phyloP scores from a whole-genome alignment of 2,797 vertebrate species.

The Melanotaenia parkinsoni region DNA sequence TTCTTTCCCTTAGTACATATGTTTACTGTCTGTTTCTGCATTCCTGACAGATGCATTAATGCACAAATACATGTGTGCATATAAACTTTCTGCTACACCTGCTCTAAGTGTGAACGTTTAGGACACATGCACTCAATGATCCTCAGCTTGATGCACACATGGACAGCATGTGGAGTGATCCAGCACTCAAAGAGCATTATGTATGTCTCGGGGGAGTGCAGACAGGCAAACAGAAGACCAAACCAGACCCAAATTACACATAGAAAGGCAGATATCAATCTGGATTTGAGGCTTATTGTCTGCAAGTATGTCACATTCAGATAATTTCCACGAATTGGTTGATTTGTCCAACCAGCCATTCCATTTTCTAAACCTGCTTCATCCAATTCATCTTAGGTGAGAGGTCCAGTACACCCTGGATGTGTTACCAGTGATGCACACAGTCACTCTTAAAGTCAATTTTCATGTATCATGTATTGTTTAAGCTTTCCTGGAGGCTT shows the following conservation, averaged over 20 bases:
- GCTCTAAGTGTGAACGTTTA: background rate
- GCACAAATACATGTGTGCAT: background rate
- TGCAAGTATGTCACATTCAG: background rate
- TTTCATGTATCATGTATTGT: too few species aligned
- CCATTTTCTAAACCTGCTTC: too few species aligned
- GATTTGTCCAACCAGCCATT: background rate
- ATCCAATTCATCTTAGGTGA: too few species aligned
- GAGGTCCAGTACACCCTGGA: too few species aligned
- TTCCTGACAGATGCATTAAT: background rate
- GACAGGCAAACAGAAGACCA: conserved; percentile 40
- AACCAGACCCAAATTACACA: conserved; percentile 19
- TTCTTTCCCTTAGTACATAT: background rate
- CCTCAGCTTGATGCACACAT: background rate
- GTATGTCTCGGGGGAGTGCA: conserved; percentile 20
- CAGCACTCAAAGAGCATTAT: background rate
- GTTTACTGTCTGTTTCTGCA: conserved; percentile 7
- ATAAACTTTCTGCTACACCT: background rate
- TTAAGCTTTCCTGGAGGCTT: conserved; percentile 63
- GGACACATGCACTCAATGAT: background rate
- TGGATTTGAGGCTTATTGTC: conserved; percentile 13
- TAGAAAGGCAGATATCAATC: conserved; percentile 5
- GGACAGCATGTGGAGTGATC: conserved; percentile 26
- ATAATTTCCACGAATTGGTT: background rate
- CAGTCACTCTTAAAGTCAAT: too few species aligned
- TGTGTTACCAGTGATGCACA: too few species aligned